These are phyloP conservation scores for Dynastes hyllus DNA, from an alignment of 2,888 invertebrate genomes.

Conservation along the genomic window DNA sequence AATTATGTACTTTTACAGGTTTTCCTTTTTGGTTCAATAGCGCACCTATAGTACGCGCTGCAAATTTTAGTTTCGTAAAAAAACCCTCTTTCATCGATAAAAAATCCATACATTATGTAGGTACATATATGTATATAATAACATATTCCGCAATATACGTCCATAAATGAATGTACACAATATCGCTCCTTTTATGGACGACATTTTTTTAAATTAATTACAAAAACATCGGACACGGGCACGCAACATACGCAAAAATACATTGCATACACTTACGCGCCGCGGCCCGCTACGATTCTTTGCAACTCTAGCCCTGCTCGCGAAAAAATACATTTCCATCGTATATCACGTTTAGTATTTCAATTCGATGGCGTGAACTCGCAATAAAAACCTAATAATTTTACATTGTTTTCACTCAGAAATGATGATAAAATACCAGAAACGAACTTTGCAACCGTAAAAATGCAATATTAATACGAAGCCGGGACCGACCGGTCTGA, in stretches of 20 bases:
- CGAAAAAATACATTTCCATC: constrained; percentile 50
- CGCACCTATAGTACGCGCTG: background rate
- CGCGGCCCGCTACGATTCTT: background rate
- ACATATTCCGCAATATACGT: no score
- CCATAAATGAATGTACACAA: constrained; percentile 20
- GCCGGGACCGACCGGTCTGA: constrained; percentile 39
- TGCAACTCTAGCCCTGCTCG: background rate
- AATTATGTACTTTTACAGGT: no score
- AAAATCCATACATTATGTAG: constrained; percentile 11
- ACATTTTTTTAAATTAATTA: constrained; percentile 51
- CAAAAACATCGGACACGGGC: constrained; percentile 35
- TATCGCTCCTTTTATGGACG: constrained; percentile 50
- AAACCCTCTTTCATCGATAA: constrained; percentile 24
- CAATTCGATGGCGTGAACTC: constrained; percentile 63
- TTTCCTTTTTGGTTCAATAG: background rate
- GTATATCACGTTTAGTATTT: constrained; percentile 63
- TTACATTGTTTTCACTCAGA: constrained; percentile 67
- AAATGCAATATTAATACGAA: constrained; percentile 67
- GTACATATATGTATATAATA: background rate
- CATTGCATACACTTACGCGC: background rate
- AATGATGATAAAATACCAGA: constrained; percentile 67
- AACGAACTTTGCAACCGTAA: constrained; percentile 66
- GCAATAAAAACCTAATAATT: constrained; percentile 66
- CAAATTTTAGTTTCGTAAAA: constrained; percentile 44
- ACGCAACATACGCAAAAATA: constrained; percentile 15